A percentile compares a stretch with the other conserved stretches of the same genome.
These are phyloP conservation scores for Nasonia longicornis DNA, from an alignment of 1,140 invertebrate species.

Conservation along the genomic window DNA sequence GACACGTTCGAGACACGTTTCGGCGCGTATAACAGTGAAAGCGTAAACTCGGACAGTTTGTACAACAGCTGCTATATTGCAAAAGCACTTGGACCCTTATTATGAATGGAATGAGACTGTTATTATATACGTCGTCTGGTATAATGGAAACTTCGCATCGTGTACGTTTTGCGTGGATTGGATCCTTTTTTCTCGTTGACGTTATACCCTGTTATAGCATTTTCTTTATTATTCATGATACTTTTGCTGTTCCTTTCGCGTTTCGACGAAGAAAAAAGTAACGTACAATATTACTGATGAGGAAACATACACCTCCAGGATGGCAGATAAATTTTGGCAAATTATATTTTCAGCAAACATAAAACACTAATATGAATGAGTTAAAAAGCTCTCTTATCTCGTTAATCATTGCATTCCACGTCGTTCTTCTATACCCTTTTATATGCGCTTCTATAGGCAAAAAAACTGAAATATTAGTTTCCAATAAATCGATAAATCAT, in stretches of 20 bases:
- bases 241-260: too few species aligned
- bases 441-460: not conserved
- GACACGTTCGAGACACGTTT: constrained; percentile 16
- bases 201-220: too few species aligned
- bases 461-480: not conserved
- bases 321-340: too few species aligned
- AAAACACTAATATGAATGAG: not conserved
- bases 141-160: not conserved
- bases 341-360: not conserved
- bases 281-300: too few species aligned
- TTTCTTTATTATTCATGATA: too few species aligned
- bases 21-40: not conserved
- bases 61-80: not conserved
- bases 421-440: not conserved
- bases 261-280: not conserved
- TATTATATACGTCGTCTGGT: not conserved
- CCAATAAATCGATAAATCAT: constrained; percentile 3
- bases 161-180: not conserved
- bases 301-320: too few species aligned
- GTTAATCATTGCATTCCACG: not conserved
- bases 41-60: constrained; percentile 5
- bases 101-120: not conserved
- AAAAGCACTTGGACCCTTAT: not conserved
- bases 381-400: not conserved
- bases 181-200: too few species aligned